Evolutionary conservation across 2,797 vertebrate species (phyloP).

Genomic region (Falco cherrug): DNA sequence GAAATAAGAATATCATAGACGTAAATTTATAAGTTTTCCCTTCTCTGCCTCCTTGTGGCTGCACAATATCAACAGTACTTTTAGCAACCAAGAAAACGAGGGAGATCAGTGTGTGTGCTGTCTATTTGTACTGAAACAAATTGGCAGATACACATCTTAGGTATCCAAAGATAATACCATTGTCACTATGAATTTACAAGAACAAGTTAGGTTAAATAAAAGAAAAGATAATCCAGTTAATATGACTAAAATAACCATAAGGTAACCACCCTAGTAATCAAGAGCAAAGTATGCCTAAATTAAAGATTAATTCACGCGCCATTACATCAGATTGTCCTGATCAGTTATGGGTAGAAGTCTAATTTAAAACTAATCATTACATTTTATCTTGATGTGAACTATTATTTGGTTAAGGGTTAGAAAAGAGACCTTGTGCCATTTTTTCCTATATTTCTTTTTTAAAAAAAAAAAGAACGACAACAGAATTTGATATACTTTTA

Average conservation of each 20-base stretch:
- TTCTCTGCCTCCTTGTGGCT: constrained; percentile 5
- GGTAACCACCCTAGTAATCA: neutral
- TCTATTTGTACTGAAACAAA: neutral
- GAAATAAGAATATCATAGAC: neutral
- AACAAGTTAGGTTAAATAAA: neutral
- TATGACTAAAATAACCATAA: neutral
- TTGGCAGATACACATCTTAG: neutral
- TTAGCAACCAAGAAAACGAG: neutral
- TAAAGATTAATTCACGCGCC: neutral
- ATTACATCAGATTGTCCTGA: neutral
- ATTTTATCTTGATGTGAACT: neutral
- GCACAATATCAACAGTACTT: neutral
- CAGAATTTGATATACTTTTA: neutral
- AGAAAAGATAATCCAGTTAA: neutral
- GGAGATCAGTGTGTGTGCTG: neutral
- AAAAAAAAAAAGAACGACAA: neutral
- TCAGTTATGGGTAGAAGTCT: neutral
- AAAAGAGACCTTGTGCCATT: neutral
- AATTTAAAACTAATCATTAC: neutral
- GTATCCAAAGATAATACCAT: neutral
- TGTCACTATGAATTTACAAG: neutral
- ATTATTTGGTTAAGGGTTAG: neutral
- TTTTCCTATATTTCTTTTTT: neutral
- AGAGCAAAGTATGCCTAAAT: neutral
- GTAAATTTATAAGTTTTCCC: neutral